Percentiles rank a stretch among this genome's conserved stretches.
Conservation (phyloP, 35 echinoderm and acorn worm genomes). For the Ptychodera flava region DNA sequence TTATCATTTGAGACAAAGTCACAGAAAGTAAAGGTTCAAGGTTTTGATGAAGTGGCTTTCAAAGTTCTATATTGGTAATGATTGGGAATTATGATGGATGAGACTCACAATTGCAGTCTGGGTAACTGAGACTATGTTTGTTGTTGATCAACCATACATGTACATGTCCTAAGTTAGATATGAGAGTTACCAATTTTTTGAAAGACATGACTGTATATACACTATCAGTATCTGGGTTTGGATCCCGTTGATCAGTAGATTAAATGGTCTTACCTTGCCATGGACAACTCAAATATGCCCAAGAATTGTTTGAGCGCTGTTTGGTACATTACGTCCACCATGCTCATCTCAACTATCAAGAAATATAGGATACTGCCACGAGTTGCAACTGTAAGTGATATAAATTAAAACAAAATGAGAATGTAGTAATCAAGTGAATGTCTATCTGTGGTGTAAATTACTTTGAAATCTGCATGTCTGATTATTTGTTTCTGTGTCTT, state of each 20-base stretch:
- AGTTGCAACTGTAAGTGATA: slow-evolving; percentile 81
- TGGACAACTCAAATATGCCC: slow-evolving; percentile 88
- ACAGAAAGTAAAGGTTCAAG: no score
- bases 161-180: neutral
- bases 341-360: slow-evolving; percentile 97
- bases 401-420: no score
- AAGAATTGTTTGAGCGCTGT: slow-evolving; percentile 96
- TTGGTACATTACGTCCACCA: slow-evolving; percentile 99
- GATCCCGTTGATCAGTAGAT: neutral
- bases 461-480: no score
- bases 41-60: no score
- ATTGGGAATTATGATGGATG: no score
- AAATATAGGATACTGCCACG: slow-evolving; percentile 92
- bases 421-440: neutral
- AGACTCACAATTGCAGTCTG: no score
- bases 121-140: no score
- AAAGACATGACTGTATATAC: neutral
- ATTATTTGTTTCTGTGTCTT: no score
- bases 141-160: no score
- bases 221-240: neutral
- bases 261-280: slow-evolving; percentile 68
- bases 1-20: no score
- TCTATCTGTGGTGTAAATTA: no score
- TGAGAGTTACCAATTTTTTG: neutral
- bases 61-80: no score